phyloP scores from a whole-genome alignment of 2,113 vertebrate species.

The Vimba vimba region DNA sequence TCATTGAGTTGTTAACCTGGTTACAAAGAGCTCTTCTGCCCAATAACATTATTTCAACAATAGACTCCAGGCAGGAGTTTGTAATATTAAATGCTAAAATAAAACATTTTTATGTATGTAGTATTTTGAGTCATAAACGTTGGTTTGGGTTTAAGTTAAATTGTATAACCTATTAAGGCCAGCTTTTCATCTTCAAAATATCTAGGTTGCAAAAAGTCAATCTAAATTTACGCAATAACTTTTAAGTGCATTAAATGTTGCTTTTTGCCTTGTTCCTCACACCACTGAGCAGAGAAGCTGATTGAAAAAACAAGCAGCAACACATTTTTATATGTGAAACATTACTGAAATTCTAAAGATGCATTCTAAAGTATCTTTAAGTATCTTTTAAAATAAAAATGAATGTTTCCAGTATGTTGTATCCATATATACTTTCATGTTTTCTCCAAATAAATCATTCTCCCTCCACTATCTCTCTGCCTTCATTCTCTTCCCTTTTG shows the following conservation, averaged over 20 bases:
- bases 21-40: not conserved
- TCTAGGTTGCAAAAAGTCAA: not conserved
- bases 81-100: not conserved
- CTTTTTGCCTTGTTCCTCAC: not conserved
- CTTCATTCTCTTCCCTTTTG: not conserved
- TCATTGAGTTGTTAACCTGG: not conserved
- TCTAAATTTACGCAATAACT: not conserved
- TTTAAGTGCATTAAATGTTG: not conserved
- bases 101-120: not conserved
- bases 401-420: no score
- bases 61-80: not conserved
- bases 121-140: not conserved
- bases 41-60: not conserved
- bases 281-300: not conserved
- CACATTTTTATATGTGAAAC: not conserved
- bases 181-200: not conserved
- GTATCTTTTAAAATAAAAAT: not conserved
- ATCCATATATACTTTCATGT: no score
- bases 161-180: not conserved
- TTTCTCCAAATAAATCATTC: not conserved
- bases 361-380: not conserved
- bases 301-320: not conserved
- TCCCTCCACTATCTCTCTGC: not conserved
- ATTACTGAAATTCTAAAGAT: not conserved
- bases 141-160: no score